phyloP scores from a whole-genome alignment of 2,888 invertebrate species.

The Drosophila quasianomalipes region DNA sequence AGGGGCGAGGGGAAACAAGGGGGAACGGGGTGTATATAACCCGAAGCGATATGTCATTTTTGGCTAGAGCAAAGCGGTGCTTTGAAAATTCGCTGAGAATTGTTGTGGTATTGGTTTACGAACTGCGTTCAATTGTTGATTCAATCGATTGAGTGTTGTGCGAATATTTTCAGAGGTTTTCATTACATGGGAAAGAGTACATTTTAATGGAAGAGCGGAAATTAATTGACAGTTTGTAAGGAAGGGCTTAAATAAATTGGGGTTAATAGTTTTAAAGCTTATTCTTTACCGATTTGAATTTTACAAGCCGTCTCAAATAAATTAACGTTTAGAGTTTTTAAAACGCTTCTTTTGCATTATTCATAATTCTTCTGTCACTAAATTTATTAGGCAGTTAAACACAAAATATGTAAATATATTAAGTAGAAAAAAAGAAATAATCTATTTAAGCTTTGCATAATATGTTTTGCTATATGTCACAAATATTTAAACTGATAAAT shows the following conservation, averaged over 20 bases:
- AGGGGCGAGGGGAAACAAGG: background rate
- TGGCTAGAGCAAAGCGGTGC: background rate
- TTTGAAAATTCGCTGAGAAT: slow-evolving; percentile 13
- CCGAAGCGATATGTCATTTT: slow-evolving; percentile 4
- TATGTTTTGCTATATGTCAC: background rate
- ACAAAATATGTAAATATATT: background rate
- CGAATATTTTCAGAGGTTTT: background rate
- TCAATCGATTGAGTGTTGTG: slow-evolving; percentile 21
- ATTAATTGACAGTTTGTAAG: background rate
- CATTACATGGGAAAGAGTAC: background rate
- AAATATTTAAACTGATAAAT: background rate
- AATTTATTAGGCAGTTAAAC: background rate
- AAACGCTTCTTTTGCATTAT: background rate
- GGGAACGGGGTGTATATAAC: background rate
- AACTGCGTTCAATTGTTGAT: slow-evolving; percentile 29
- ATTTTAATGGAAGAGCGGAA: background rate
- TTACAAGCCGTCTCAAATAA: background rate
- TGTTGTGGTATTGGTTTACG: slow-evolving; percentile 36
- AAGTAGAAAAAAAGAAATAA: background rate
- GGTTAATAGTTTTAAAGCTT: background rate
- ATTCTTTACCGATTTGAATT: background rate
- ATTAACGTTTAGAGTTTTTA: background rate
- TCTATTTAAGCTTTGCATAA: background rate
- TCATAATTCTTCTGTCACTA: background rate
- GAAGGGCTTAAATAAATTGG: background rate